Base-by-base conservation (phyloP, 2,797 vertebrate genomes). In the Tapirus indicus region DNA sequence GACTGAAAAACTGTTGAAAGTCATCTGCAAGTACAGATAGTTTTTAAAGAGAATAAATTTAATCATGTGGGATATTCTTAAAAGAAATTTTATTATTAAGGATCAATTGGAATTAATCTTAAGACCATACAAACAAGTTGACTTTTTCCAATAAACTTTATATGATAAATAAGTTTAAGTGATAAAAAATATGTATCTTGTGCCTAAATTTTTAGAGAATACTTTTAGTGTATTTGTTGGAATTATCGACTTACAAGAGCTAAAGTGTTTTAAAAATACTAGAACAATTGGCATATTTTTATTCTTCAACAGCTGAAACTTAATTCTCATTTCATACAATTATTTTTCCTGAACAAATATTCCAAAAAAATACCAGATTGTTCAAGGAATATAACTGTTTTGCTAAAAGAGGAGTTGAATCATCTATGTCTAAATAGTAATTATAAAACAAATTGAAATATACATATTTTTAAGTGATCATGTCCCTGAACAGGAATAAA, bases 291-390 rank as follows among this genome's bases (percentile, higher is more conserved):
- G 12, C 12, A 90, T n/a, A 35, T 71, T 32, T 56, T 74, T 47
- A 35, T 29, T 88, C 7, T 88, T 78, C 13, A 86, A 54, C 35
- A 86, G 23, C 3, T 71, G 85, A 79, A 88, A 5, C 6, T 64
- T 72, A 89, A 60, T 83, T 94, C 29, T 78, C 23, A 68, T 68
- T 94, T 88, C 60, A 13, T 83, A 29, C 82, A n/a, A 68, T 74
- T 47, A 49, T 52, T 94, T 94, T 92, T 86, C 41, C 20, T 60
- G 66, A 68, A 6, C 79, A 21, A 87, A 66, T 69, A 14, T 88
- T 25, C 27, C 38, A 4, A 23, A 23, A 44, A 52, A 41, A 69
- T 54, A 77, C 12, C 2, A 78, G 16, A 77, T 47, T 89, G 18
- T 58, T 17, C 32, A 17, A 75, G 20, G 2, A 90, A 82, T 58